phyloP scores from a whole-genome alignment of 2,797 vertebrate species.

The Parauchenoglanis punctatus region DNA sequence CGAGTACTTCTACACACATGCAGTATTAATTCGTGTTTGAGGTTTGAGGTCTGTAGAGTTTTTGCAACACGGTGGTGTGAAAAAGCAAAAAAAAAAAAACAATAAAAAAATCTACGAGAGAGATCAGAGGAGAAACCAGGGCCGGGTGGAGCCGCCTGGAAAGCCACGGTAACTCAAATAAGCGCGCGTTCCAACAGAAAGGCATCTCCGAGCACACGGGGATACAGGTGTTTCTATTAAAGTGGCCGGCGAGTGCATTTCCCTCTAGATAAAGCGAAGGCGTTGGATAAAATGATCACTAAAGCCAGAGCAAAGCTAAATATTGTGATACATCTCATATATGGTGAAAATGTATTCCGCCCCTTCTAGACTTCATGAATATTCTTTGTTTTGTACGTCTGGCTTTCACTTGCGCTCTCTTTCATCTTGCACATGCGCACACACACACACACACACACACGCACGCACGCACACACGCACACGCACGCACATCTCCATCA shows the following conservation, averaged over 20 bases:
- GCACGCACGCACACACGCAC: background rate
- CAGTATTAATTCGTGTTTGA: too few relatives aligned
- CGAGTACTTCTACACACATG: too few relatives aligned
- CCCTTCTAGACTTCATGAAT: constrained; percentile 8
- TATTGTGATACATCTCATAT: background rate
- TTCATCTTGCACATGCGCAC: constrained; percentile 2
- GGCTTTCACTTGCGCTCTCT: constrained; percentile 9
- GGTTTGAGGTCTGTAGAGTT: background rate
- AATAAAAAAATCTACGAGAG: background rate
- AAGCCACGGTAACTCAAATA: background rate
- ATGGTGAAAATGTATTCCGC: constrained; percentile 1
- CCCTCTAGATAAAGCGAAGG: background rate
- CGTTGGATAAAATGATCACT: background rate
- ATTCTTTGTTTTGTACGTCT: constrained; percentile 15
- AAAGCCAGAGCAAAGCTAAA: background rate
- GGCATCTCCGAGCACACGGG: background rate
- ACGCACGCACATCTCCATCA: background rate
- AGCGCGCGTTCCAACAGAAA: background rate
- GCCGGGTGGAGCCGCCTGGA: background rate
- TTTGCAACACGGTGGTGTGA: background rate
- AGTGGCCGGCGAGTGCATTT: background rate
- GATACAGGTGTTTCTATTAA: background rate
- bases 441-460: constrained; percentile 11
- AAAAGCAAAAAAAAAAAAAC: background rate
- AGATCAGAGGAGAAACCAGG: background rate